phyloP scores from a whole-genome alignment of 2,888 invertebrate genomes.

The Eumerus sabulonum region DNA sequence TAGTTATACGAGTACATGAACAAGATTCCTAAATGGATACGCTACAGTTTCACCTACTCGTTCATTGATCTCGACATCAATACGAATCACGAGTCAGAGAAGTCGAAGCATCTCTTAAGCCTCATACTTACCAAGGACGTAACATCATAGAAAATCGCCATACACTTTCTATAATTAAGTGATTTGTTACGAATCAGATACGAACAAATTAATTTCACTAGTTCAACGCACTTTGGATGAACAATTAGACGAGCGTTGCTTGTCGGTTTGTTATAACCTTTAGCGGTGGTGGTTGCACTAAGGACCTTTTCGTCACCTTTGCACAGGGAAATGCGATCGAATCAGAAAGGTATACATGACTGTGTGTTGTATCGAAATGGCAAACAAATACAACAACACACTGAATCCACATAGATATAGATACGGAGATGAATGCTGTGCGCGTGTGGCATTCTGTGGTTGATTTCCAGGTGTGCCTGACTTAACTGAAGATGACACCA shows the following conservation, averaged over 20 bases:
- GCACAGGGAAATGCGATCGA: background rate
- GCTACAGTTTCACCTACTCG: slow-evolving; percentile 2
- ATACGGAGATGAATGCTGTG: background rate
- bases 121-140: slow-evolving; percentile 3
- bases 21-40: slow-evolving; percentile 5
- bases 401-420: background rate
- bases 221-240: slow-evolving; percentile 38
- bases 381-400: slow-evolving; percentile 31
- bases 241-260: slow-evolving; percentile 12
- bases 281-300: slow-evolving; percentile 3
- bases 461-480: slow-evolving; percentile 27
- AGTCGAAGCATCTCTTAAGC: slow-evolving; percentile 10
- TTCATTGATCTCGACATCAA: slow-evolving; percentile 19
- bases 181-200: slow-evolving; percentile 31
- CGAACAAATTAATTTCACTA: slow-evolving; percentile 25
- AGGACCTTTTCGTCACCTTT: background rate
- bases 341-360: no score
- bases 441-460: slow-evolving; percentile 37
- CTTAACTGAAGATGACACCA: slow-evolving; percentile 21
- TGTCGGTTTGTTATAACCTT: slow-evolving; percentile 46
- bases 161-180: slow-evolving; percentile 53
- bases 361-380: slow-evolving; percentile 21
- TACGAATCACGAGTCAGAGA: slow-evolving; percentile 1
- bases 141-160: slow-evolving; percentile 14
- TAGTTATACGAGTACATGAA: background rate